A percentile compares a stretch with the other conserved stretches of the same genome.
phyloP scores from a whole-genome alignment of 37 sponge, comb jelly and placozoan genomes.

The Hormiphora californensis region DNA sequence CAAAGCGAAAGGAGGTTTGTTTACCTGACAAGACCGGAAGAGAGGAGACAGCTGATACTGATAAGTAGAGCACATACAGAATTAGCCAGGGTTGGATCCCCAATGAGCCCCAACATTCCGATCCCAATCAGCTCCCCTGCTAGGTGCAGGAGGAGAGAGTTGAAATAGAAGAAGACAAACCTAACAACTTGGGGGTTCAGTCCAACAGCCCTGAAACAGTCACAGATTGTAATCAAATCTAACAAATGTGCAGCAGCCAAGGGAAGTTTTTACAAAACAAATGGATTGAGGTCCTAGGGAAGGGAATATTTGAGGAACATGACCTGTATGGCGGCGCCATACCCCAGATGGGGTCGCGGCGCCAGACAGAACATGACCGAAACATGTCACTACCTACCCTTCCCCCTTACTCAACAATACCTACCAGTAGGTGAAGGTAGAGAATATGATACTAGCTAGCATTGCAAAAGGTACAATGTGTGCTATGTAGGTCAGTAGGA shows the following conservation, averaged over 20 bases:
- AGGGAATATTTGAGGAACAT: too few relatives aligned
- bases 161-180: constrained; percentile 44
- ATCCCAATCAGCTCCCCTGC: constrained; percentile 32
- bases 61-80: neutral
- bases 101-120: constrained; percentile 15
- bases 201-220: constrained; percentile 32
- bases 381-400: neutral
- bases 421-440: constrained; percentile 51
- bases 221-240: too few relatives aligned
- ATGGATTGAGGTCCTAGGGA: too few relatives aligned
- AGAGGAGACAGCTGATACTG: constrained; percentile 13
- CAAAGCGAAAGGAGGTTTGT: neutral
- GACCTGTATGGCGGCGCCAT: too few relatives aligned
- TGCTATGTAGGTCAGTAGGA: constrained; percentile 36
- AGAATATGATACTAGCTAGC: constrained; percentile 43
- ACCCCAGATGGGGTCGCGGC: too few relatives aligned
- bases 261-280: too few relatives aligned
- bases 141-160: constrained; percentile 22
- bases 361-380: too few relatives aligned
- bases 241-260: too few relatives aligned
- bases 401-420: constrained; percentile 27
- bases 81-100: constrained; percentile 26
- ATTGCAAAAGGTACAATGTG: constrained; percentile 39
- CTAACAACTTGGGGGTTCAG: constrained; percentile 39
- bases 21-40: constrained; percentile 30